A percentile compares a stretch with the other conserved stretches of the same genome.
Conservation (phyloP, 2,888 invertebrate genomes). For the Elmis aenea region DNA sequence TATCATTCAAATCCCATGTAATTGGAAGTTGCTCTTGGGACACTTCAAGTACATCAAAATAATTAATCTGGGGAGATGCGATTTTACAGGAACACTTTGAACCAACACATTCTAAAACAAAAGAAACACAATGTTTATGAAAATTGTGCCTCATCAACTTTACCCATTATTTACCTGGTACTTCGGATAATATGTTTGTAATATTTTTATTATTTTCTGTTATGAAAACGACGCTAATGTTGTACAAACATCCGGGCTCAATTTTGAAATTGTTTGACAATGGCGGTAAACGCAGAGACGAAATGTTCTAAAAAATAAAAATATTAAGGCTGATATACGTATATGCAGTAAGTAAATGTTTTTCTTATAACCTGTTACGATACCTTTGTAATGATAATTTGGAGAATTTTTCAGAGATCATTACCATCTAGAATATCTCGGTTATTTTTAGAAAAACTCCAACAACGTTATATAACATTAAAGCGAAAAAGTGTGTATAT, state of each 20-base stretch:
- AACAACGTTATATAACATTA: too few relatives aligned
- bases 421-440: too few relatives aligned
- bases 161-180: constrained; percentile 14
- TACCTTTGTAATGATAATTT: too few relatives aligned
- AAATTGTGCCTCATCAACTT: too few relatives aligned
- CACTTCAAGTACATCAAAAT: constrained; percentile 5
- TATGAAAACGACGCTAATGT: too few relatives aligned
- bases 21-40: constrained; percentile 9
- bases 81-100: constrained; percentile 11
- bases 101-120: constrained; percentile 13
- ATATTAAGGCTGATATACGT: too few relatives aligned
- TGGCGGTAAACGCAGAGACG: constrained; percentile 8
- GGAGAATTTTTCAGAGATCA: too few relatives aligned
- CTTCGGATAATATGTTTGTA: background rate
- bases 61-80: constrained; percentile 7
- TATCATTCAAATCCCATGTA: constrained; percentile 10
- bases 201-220: too few relatives aligned
- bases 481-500: too few relatives aligned
- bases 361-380: too few relatives aligned
- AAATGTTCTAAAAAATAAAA: constrained; percentile 8
- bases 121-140: background rate
- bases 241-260: constrained; percentile 8
- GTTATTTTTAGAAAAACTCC: too few relatives aligned
- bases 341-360: too few relatives aligned
- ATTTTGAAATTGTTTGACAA: constrained; percentile 4